A percentile compares a stretch with the other conserved stretches of the same genome.
Conservation (phyloP, 53 echinoderm and acorn worm genomes). For the Zoroaster sp. region DNA sequence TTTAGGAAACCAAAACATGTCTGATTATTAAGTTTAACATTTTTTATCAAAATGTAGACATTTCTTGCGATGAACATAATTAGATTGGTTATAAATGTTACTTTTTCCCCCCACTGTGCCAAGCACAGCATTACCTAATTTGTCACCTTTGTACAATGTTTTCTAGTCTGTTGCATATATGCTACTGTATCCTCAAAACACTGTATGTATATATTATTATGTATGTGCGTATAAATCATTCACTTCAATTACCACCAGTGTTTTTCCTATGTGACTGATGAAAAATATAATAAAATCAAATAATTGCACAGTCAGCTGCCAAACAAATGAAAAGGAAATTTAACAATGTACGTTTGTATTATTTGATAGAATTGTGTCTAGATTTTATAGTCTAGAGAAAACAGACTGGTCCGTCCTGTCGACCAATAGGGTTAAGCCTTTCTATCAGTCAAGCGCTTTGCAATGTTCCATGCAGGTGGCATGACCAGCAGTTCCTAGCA, state of each 20-base stretch:
- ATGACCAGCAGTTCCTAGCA: background rate
- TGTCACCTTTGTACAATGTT: slow-evolving; percentile 41
- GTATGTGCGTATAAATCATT: slow-evolving; percentile 26
- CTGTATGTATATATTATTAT: slow-evolving; percentile 27
- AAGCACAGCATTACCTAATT: background rate
- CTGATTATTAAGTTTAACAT: background rate
- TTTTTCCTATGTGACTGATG: slow-evolving; percentile 31
- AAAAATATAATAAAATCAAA: slow-evolving; percentile 30
- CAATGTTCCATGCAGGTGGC: background rate
- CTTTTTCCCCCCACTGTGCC: slow-evolving; percentile 1
- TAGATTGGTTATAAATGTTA: background rate
- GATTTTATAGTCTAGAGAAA: background rate
- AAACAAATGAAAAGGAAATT: background rate
- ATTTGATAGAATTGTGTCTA: background rate
- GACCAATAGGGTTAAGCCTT: background rate
- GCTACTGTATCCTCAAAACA: background rate
- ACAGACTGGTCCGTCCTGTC: background rate
- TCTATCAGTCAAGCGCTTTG: background rate
- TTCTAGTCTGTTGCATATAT: background rate
- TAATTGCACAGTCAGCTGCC: slow-evolving; percentile 54
- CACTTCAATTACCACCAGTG: background rate
- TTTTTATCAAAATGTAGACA: background rate
- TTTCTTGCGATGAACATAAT: background rate
- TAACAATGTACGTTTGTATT: background rate
- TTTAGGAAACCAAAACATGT: too few species aligned